phyloP scores from a whole-genome alignment of 2,797 vertebrate genomes.

The Arnoldichthys spilopterus region DNA sequence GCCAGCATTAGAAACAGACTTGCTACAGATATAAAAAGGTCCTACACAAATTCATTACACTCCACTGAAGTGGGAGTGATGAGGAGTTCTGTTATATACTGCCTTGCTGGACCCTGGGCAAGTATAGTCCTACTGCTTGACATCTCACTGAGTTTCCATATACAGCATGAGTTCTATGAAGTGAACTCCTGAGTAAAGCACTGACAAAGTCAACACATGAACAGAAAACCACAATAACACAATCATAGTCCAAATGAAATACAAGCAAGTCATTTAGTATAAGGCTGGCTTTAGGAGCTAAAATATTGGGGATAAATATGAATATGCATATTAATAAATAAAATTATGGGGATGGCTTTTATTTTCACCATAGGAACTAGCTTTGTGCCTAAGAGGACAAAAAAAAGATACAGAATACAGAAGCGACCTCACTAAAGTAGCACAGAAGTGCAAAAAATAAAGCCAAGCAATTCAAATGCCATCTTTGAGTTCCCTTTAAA shows the following conservation, averaged over 20 bases:
- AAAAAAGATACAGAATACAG: not conserved
- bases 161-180: not conserved
- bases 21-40: not conserved
- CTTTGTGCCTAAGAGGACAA: not conserved
- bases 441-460: not conserved
- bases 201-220: not conserved
- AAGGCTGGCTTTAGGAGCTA: not conserved
- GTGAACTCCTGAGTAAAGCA: not conserved
- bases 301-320: not conserved
- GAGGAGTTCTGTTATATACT: not conserved
- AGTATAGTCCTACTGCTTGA: not conserved
- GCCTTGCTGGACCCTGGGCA: not conserved
- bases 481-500: not conserved
- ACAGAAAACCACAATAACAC: conserved; percentile 12
- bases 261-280: not conserved
- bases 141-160: not conserved
- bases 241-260: not conserved
- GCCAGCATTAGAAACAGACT: conserved; percentile 20
- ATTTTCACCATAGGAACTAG: not conserved
- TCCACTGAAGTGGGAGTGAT: not conserved
- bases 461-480: not conserved
- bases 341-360: not conserved
- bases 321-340: too few species aligned
- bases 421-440: not conserved
- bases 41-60: conserved; percentile 12